Evolutionary conservation across 2,797 vertebrate genomes (phyloP), one percentile per base, ranked within the genome.

Genomic region (Sebastes kiyomatsui): DNA sequence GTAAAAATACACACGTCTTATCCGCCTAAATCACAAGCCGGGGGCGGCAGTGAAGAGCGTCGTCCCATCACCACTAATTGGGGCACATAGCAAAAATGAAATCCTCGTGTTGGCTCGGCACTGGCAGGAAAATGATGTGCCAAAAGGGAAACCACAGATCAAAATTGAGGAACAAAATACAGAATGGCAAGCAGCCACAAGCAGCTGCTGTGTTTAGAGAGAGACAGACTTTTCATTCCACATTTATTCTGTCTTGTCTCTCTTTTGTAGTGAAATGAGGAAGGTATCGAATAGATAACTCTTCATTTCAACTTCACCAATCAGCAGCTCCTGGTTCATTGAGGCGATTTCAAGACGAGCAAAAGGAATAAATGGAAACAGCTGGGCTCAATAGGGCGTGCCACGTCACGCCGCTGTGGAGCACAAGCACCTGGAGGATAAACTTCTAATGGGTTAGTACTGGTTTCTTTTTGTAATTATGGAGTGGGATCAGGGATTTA

Each of bases 41-140:
- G n/a, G n/a, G 14, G 23, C 58, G n/a, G 32, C 59, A 3, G 12
- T 8, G n/a, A 42, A 12, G 25, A 56, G 69, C n/a, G 1, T 23
- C 27, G 2, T 59, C 82, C 58, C 65, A 32, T 80, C 86, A 14
- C 7, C 4, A 5, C 71, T 86, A 86, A 88, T 62, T 81, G 76
- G 75, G 69, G 3, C 56, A 65, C 30, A 56, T 68, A 54, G 72
- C 1, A 56, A 32, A 75, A 70, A 56, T 12, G 22, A 42, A 81
- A 82, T 58, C n/a, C 30, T 74, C 1, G 2, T 18, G 60, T 7
- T 13, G 61, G 38, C 70, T 59, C 18, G 18, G 64, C 18, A 23
- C 55, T 2, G 59, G 11, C 22, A 42, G 42, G 55, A 42, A 25
- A 11, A 13, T 27, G 2, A 6, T 32, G 1, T 55, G 67, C 77